phyloP scores from a whole-genome alignment of 2,797 vertebrate species.

The Xyrichtys novacula region DNA sequence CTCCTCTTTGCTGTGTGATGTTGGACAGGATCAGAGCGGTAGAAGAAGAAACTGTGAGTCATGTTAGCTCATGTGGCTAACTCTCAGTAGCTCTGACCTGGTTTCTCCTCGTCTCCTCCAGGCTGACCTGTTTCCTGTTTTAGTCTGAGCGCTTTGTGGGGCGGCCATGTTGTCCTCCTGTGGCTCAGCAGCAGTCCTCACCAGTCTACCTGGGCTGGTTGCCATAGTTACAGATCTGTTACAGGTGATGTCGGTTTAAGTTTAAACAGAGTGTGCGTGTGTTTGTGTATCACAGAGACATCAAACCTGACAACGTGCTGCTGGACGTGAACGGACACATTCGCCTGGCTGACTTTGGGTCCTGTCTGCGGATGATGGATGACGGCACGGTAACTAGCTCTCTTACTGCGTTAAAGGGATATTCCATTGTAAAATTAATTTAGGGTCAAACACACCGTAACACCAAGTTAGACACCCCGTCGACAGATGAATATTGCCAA shows the following conservation, averaged over 20 bases:
- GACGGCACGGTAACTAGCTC: slow-evolving; percentile 98
- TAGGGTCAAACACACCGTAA: slow-evolving; percentile 79
- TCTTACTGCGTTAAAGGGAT: no score
- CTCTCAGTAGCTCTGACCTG: slow-evolving; percentile 1
- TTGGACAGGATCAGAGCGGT: no score
- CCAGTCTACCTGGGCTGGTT: not conserved
- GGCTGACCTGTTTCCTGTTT: slow-evolving; percentile 4
- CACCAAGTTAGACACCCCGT: no score
- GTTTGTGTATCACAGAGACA: slow-evolving; percentile 86
- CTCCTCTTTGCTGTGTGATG: no score
- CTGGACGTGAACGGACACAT: slow-evolving; percentile 99
- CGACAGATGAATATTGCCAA: no score
- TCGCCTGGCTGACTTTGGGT: slow-evolving; percentile 98
- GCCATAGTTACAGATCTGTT: not conserved
- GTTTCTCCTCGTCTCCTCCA: not conserved
- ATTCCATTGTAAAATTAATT: no score
- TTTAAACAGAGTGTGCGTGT: not conserved
- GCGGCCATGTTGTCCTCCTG: not conserved
- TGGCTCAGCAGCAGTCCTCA: slow-evolving; percentile 2
- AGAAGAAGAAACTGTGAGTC: not conserved
- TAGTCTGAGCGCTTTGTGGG: slow-evolving; percentile 1
- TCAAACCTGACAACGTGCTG: slow-evolving; percentile 98
- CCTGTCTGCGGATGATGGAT: slow-evolving; percentile 97
- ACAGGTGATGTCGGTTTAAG: not conserved
- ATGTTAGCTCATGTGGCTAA: not conserved